Evolutionary conservation across 2,113 vertebrate species (phyloP), one percentile per base, ranked within the genome.

Genomic region (Ammodytes dubius): DNA sequence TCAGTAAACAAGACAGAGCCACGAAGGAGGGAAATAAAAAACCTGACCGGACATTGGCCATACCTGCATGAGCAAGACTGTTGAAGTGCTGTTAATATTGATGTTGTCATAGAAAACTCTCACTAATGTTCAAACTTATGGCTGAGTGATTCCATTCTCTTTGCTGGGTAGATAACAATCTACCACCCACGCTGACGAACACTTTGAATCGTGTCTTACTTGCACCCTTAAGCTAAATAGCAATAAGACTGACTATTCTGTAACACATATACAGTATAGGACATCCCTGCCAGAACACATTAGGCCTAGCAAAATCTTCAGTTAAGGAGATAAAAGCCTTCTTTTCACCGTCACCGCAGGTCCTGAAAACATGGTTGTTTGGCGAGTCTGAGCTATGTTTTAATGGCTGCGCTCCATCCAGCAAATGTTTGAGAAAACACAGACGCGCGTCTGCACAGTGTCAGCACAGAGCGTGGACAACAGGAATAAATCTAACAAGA

Each of bases 341-440:
- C 46, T 52, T 75, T 68, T 59, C 63, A 80, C 68, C 58, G 74
- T 85, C 71, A 73, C 57, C 75, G 74, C 7, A 58, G 77, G 66
- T 59, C 61, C 56, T 73, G 76, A 81, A 73, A 83, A 56, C 74
- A 82, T 65, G 17, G 52, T 78, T 79, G 60, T 59, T 79, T 77
- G 72, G 27, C 47, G 47, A 67, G 70, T 27, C 67, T 67, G 59
- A 58, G 65, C 54, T 58, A 14, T 40, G 81, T 88, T 87, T 27
- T 89, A 87, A 89, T 80, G 82, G 81, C 77, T 75, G 73, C 75
- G 63, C 75, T 86, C 75, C 82, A 82, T 89, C 74, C 79, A 70
- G 79, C 66, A 56, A 77, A 84, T 64, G 83, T 83, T 78, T 90
- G 94, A 95, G 74, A 70, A 89, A 92, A 84, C 81, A 61, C 93